Base-by-base conservation (phyloP, 2,888 invertebrate species). In the Hydroisotoma schaefferi region DNA sequence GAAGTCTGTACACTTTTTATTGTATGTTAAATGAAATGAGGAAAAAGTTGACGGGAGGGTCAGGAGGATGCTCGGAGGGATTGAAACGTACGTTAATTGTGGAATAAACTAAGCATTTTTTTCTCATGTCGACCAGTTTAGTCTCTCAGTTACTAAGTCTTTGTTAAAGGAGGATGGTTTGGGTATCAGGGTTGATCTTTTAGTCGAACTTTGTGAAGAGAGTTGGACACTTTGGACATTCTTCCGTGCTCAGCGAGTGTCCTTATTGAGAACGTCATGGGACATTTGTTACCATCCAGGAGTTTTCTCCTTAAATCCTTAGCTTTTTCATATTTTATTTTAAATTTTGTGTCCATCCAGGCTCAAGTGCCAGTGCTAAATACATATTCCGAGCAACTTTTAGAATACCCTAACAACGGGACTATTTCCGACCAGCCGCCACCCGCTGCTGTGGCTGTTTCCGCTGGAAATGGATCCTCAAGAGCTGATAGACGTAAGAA, bases 401-500 rank as follows among this genome's bases (percentile, higher is more conserved):
- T 65, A 62, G 65, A 65, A 49, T 65, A 63, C 53, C 62, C 65
- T 26, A 60, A 63, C 55, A 65, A 65, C 55, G 54, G 59, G 8
- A 57, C 65, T 20, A 56, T 66, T 29, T 58, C 59, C 26, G 55
- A 55, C 26, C 63, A 56, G 51, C 63, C 62, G 44, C 59, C 65
- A 37, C 58, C 65, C 33, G 61, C 61, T 2, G 65, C 53, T 25
- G 59, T 61, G 26, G 53, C 65, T 26, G 52, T 61, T 40, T 40
- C 60, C 26, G 64, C 65, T 55, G 67, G 65, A 55, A 67, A 67
- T 64, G 68, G 68, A 61, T 59, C 65, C 25, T 65, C 65, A 12
- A 65, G 70, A 55, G 59, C 63, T 53, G 68, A 70, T 51, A 70
- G 68, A 67, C 67, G 70, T 70, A 68, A 70, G 70, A 44, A 40